These are phyloP conservation scores for Litocranius walleri DNA, from an alignment of 2,113 vertebrate species.

Conservation along the genomic window DNA sequence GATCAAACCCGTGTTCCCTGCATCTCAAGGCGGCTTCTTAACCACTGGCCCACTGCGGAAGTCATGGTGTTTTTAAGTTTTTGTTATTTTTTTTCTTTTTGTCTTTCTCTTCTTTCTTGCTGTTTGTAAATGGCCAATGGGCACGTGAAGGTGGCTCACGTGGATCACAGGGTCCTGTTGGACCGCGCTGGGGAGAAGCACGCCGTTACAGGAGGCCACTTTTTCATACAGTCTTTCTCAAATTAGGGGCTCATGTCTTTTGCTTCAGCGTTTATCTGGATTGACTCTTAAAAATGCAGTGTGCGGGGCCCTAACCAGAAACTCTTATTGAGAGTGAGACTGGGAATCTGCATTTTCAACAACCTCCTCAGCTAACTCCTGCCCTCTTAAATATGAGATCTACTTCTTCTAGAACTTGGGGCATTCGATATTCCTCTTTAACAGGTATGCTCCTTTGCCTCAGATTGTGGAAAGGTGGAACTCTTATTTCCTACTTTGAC, in stretches of 20 bases:
- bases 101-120: neutral
- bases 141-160: fast-evolving
- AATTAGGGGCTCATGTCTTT: neutral
- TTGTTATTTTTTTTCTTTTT: neutral
- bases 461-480: neutral
- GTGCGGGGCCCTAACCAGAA: neutral
- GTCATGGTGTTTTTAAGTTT: neutral
- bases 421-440: neutral
- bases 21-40: neutral
- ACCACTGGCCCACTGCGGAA: neutral
- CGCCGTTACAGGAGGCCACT: fast-evolving
- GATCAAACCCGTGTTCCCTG: neutral
- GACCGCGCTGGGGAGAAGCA: neutral
- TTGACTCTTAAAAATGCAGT: neutral
- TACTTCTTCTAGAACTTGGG: neutral
- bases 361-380: neutral
- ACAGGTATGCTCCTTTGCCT: neutral
- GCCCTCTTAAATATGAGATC: neutral
- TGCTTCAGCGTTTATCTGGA: neutral
- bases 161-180: neutral
- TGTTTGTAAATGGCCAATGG: neutral
- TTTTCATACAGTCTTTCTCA: neutral
- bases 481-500: neutral
- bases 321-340: neutral
- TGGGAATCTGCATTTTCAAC: neutral